A percentile compares a stretch with the other conserved stretches of the same genome.
Conservation (phyloP, 2,113 vertebrate genomes). For the Colaptes auratus region DNA sequence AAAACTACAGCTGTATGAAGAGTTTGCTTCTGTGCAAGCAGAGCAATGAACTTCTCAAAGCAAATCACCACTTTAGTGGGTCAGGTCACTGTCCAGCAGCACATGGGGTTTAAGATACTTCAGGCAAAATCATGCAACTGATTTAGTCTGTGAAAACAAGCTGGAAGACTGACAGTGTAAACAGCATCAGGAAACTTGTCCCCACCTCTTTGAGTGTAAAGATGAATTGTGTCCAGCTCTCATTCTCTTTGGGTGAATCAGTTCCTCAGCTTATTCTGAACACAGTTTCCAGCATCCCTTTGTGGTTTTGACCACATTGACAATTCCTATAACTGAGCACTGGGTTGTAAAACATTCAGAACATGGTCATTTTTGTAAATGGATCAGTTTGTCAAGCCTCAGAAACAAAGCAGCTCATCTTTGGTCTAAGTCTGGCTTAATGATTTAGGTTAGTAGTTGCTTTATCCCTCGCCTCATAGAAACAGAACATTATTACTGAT, state of each 20-base stretch:
- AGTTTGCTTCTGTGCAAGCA: not conserved
- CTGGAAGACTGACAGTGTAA: not conserved
- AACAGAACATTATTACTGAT: slow-evolving; percentile 41
- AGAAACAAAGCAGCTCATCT: not conserved
- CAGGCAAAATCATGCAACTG: not conserved
- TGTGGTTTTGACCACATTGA: not conserved
- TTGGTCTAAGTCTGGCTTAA: not conserved
- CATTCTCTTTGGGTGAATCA: not conserved
- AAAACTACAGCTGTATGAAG: not conserved
- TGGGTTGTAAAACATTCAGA: not conserved
- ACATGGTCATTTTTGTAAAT: not conserved
- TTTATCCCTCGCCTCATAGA: not conserved
- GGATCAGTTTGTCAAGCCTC: not conserved
- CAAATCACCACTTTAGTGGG: not conserved
- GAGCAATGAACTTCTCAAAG: not conserved
- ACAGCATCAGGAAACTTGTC: not conserved
- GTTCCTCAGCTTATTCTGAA: not conserved
- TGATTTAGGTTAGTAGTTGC: not conserved
- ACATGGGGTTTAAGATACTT: not conserved
- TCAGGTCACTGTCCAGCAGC: not conserved
- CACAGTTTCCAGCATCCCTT: not conserved
- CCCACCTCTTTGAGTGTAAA: not conserved
- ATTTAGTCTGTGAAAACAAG: not conserved
- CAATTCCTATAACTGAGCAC: not conserved
- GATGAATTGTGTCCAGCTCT: not conserved